Evolutionary conservation across 1,140 invertebrate genomes (phyloP).

Genomic region (Drosophila simulans): DNA sequence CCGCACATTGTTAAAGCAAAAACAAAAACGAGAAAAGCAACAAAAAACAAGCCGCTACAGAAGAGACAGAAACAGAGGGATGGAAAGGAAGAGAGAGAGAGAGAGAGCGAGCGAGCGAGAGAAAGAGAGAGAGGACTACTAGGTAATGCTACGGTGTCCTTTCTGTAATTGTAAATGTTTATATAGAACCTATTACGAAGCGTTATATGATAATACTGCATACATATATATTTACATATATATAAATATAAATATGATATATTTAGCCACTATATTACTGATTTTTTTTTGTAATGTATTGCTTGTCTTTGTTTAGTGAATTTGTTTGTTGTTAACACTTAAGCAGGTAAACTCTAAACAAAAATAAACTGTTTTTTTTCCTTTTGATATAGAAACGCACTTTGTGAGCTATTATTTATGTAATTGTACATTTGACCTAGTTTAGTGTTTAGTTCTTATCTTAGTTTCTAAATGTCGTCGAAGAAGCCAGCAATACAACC

Average conservation of each 20-base stretch:
- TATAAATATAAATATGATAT: slow-evolving; percentile 46
- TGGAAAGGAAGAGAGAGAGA: neutral
- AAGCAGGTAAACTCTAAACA: slow-evolving; percentile 60
- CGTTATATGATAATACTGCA: slow-evolving; percentile 73
- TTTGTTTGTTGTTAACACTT: slow-evolving; percentile 70
- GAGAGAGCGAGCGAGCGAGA: neutral
- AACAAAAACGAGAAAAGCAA: slow-evolving; percentile 17
- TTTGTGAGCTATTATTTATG: slow-evolving; percentile 68
- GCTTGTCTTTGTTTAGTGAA: slow-evolving; percentile 54
- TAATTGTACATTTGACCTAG: slow-evolving; percentile 66
- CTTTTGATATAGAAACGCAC: slow-evolving; percentile 47
- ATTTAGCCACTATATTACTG: slow-evolving; percentile 55
- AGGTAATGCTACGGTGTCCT: slow-evolving; percentile 39
- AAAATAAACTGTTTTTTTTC: slow-evolving; percentile 54
- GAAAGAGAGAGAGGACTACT: slow-evolving; percentile 8
- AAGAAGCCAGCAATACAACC: slow-evolving; percentile 43
- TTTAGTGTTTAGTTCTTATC: slow-evolving; percentile 78
- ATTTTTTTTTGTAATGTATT: slow-evolving; percentile 41
- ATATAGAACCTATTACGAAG: slow-evolving; percentile 70
- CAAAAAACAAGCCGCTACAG: slow-evolving; percentile 8
- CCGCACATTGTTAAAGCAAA: slow-evolving; percentile 70
- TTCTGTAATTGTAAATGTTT: slow-evolving; percentile 79
- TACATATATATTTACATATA: slow-evolving; percentile 46
- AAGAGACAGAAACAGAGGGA: neutral
- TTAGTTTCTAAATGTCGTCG: slow-evolving; percentile 76